Percentiles rank a stretch among this genome's conserved stretches.
phyloP scores from a whole-genome alignment of 2,113 vertebrate species.

The Dicerorhinus sumatrensis region DNA sequence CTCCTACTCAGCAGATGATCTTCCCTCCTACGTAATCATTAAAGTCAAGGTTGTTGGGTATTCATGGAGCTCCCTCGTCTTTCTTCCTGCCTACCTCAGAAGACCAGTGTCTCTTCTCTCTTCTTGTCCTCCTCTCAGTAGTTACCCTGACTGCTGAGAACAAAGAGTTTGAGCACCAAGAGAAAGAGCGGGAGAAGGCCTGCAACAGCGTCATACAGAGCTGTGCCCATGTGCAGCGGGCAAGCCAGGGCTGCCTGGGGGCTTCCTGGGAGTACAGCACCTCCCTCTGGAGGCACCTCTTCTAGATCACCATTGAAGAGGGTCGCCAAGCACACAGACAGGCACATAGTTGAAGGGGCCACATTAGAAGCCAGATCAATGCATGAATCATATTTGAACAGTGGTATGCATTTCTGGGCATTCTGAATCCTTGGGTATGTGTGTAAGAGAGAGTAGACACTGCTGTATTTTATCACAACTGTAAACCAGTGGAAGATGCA shows the following conservation, averaged over 20 bases:
- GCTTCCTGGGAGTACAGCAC: background rate
- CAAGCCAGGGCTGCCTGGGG: background rate
- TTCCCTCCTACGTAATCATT: background rate
- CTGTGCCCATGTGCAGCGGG: background rate
- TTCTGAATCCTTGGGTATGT: background rate
- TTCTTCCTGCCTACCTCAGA: background rate
- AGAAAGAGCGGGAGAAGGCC: background rate
- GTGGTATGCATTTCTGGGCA: background rate
- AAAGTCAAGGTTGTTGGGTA: background rate
- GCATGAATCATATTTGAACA: background rate
- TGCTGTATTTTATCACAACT: background rate
- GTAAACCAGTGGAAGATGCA: background rate
- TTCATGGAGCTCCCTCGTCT: background rate
- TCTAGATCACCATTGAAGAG: background rate
- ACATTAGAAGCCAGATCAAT: background rate
- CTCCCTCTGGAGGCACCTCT: background rate
- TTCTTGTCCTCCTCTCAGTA: background rate
- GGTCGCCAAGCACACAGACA: background rate
- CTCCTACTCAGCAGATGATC: background rate
- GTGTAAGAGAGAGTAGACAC: background rate
- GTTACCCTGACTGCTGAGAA: background rate
- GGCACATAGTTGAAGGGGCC: background rate
- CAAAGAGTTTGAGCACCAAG: background rate
- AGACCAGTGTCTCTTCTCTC: background rate
- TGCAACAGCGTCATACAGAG: fast-evolving